A percentile compares a stretch with the other conserved stretches of the same genome.
Conservation (phyloP, 23 tunicate species). For the Trididemnum clinides region DNA sequence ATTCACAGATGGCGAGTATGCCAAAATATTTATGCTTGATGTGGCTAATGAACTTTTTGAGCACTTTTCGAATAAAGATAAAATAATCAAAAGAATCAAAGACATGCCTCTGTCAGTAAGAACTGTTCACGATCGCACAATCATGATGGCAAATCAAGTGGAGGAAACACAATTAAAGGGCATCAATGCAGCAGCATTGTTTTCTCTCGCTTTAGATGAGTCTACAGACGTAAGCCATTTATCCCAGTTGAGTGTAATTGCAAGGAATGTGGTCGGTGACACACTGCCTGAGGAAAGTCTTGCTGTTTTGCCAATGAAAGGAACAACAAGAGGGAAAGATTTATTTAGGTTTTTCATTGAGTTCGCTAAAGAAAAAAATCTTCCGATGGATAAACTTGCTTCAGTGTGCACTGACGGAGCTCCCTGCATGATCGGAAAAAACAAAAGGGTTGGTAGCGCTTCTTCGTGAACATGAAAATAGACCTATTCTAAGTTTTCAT, state of each 20-base stretch:
- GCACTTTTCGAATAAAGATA: background rate
- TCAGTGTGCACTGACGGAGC: constrained; percentile 47
- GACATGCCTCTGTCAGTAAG: constrained; percentile 39
- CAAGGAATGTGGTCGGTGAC: constrained; percentile 44
- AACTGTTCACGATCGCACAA: constrained; percentile 39
- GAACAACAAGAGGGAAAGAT: constrained; percentile 53
- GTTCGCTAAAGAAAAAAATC: constrained; percentile 31
- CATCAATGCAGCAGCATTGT: constrained; percentile 41
- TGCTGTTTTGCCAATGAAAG: constrained; percentile 49
- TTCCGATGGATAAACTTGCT: constrained; percentile 47
- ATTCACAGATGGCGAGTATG: constrained; percentile 48
- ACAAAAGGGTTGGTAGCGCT: constrained; percentile 38
- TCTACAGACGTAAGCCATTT: constrained; percentile 49
- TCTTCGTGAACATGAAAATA: constrained; percentile 37
- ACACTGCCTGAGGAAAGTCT: constrained; percentile 49
- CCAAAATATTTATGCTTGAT: constrained; percentile 47
- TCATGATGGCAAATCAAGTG: constrained; percentile 42
- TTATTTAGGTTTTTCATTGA: constrained; percentile 28
- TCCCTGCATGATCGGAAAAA: constrained; percentile 40
- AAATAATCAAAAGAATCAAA: constrained; percentile 29
- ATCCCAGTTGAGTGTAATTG: constrained; percentile 56
- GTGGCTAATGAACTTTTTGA: constrained; percentile 45
- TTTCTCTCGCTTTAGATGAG: constrained; percentile 51
- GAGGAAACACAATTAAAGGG: constrained; percentile 53
- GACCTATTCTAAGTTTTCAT: constrained; percentile 43